Conservation (phyloP, 2,797 vertebrate genomes). For the Fratercula arctica region DNA sequence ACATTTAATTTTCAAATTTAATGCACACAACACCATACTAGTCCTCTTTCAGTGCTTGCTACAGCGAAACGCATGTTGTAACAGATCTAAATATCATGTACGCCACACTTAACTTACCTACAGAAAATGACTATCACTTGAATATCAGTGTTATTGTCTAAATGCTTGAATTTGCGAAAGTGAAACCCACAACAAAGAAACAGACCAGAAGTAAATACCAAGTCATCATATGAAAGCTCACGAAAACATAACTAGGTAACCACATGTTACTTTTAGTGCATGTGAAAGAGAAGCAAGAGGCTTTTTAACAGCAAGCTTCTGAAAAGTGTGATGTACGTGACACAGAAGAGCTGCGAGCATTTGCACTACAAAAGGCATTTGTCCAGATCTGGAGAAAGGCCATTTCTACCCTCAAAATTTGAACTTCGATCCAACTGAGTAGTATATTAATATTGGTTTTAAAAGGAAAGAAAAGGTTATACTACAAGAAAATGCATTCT, state of each 20-base stretch:
- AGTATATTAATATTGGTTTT: background rate
- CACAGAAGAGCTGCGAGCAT: background rate
- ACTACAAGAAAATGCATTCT: background rate
- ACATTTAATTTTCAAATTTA: background rate
- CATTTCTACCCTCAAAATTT: background rate
- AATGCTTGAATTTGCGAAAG: background rate
- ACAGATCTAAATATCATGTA: background rate
- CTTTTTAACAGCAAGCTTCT: background rate
- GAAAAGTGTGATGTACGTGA: background rate
- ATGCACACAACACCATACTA: fast-evolving
- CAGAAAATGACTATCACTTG: background rate
- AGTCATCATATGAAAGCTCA: background rate
- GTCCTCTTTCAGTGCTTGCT: background rate
- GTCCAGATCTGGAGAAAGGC: background rate
- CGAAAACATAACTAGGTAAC: background rate
- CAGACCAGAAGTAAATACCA: background rate
- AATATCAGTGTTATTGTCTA: background rate
- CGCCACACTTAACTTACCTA: background rate
- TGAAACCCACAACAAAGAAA: background rate
- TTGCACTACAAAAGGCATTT: background rate
- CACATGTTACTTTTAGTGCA: background rate
- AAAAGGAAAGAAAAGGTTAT: background rate
- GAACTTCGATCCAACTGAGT: background rate
- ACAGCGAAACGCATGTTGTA: background rate
- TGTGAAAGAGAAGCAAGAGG: background rate